Evolutionary conservation across 2,888 invertebrate species (phyloP).

Genomic region (Gymnosoma rotundatum): DNA sequence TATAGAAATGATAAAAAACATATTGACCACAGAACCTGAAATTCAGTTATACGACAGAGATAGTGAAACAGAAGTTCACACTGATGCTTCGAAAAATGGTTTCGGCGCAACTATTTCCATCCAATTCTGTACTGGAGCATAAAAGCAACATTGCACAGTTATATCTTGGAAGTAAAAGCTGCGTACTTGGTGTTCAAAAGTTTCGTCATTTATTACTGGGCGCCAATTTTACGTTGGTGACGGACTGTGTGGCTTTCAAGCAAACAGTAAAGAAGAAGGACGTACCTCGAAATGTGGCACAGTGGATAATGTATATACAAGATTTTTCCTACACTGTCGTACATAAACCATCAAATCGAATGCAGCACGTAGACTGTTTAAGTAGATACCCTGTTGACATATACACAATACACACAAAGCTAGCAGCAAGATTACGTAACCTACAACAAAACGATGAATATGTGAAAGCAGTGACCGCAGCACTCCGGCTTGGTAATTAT

Average conservation of each 20-base stretch:
- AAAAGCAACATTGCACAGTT: background rate
- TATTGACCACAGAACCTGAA: too few species aligned
- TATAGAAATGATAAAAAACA: too few species aligned
- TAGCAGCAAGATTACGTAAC: background rate
- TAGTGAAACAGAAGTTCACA: background rate
- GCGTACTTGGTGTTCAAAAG: conserved; percentile 30
- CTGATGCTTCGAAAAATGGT: background rate
- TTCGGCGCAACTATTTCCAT: background rate
- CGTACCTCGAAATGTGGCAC: conserved; percentile 67
- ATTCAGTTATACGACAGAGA: too few species aligned
- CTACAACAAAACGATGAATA: background rate
- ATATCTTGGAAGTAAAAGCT: background rate
- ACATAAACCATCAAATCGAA: conserved; percentile 68
- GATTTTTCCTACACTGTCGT: conserved; percentile 71
- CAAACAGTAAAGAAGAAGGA: too few species aligned
- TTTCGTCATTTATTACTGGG: conserved; percentile 74
- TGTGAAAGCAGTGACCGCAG: background rate
- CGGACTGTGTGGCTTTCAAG: conserved; percentile 60
- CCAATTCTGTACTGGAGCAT: background rate
- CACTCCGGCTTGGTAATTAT: conserved; percentile 3
- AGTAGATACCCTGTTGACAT: conserved; percentile 56
- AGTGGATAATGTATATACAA: conserved; percentile 70
- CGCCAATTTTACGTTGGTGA: conserved; percentile 58
- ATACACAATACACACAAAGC: background rate
- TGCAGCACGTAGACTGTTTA: conserved; percentile 71